Percentiles rank a stretch among this genome's conserved stretches.
Evolutionary conservation across 2,113 vertebrate genomes (phyloP).

Genomic region (Dicerorhinus sumatrensis): DNA sequence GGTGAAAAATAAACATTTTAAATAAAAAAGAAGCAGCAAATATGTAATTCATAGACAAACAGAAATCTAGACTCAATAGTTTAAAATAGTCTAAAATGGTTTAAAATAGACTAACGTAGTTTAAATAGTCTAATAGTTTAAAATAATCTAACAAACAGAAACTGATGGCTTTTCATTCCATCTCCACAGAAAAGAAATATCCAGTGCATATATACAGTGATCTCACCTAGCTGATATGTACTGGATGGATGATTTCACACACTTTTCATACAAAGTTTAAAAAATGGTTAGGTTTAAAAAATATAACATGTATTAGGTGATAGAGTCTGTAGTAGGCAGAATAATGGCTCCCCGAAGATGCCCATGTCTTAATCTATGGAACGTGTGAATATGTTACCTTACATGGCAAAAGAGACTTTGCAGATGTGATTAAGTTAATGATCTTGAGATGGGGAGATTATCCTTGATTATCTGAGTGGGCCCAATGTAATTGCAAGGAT

Average conservation of each 20-base stretch:
- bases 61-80: not conserved
- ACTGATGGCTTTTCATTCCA: not conserved
- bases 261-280: not conserved
- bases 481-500: too few relatives aligned
- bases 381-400: not conserved
- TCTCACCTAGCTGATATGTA: not conserved
- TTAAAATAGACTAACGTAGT: not conserved
- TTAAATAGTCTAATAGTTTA: not conserved
- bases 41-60: not conserved
- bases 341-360: not conserved
- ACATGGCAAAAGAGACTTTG: not conserved
- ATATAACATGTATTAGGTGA: not conserved
- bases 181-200: not conserved
- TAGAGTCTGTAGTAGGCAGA: not conserved
- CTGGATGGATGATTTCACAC: not conserved
- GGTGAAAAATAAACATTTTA: slow-evolving; percentile 15
- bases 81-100: not conserved
- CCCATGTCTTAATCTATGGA: not conserved
- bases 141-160: not conserved
- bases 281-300: not conserved
- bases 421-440: not conserved
- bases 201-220: not conserved
- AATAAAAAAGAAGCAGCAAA: slow-evolving; percentile 16
- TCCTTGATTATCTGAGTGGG: not conserved
- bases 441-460: not conserved